Evolutionary conservation across 2,797 vertebrate species (phyloP), one percentile per base, ranked within the genome.

Genomic region (Carapus acus): DNA sequence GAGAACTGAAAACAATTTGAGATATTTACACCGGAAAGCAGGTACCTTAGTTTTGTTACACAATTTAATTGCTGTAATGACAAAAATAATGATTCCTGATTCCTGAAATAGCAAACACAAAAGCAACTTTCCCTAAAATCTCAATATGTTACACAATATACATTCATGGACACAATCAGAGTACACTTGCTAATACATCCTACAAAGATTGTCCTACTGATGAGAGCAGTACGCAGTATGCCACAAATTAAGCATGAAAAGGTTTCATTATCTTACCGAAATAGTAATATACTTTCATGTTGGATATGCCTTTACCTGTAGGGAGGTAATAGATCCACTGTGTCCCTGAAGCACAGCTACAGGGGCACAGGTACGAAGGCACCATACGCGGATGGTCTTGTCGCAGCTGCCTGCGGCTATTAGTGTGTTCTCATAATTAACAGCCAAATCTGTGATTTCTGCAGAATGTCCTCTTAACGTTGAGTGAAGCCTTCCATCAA

Each of bases 351-450:
- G 90, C 72, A 99, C 96, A 14, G 96, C 95, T 50, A 98, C 88
- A 0, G 96, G 93, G 13, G 96, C 94, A 53, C 96, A 98, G 38
- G 96, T 98, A 77, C 94, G 90, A 76, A 99, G 91, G 78, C 95
- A 98, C 96, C 96, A 99, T 34, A 98, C 93, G 36, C 96, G 75
- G 67, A 99, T 97, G 73, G 93, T 91, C 79, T 96, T 98, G 86
- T 98, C 96, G 81, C 96, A 98, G 82, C 96, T 98, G 52, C 96
- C 94, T 6, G 96, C 94, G 1, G 96, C 96, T 60, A 99, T 94
- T 71, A 99, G 81, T 1, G 96, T 97, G 80, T 99, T 99, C 76
- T 99, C 96, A 3, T 91, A 96, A 79, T 94, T 99, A 16, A 99
- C 96, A 4, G 96, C 93, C 86, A 99, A 89, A 80, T 99, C 96